Conservation (phyloP, 2,113 vertebrate species). For the Catharus minimus region DNA sequence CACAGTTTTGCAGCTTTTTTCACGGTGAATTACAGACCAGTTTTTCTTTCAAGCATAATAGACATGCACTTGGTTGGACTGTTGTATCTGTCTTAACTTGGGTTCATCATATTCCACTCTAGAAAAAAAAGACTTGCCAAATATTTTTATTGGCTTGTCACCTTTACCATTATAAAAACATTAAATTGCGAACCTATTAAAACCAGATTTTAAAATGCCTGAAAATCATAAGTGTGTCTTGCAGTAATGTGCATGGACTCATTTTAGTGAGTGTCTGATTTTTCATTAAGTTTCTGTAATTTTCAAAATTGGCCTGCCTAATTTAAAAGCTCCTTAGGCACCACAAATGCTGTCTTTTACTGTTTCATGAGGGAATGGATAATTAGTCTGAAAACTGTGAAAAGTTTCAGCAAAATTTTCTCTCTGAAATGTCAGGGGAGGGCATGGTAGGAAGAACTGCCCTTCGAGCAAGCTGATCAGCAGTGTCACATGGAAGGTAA, state of each 20-base stretch:
- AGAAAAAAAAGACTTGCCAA: slow-evolving; percentile 53
- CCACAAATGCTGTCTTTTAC: background rate
- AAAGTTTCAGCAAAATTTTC: background rate
- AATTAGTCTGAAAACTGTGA: background rate
- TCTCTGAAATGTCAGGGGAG: background rate
- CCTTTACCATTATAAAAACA: slow-evolving; percentile 66
- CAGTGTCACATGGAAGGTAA: background rate
- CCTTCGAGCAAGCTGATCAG: background rate
- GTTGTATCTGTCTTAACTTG: slow-evolving; percentile 60
- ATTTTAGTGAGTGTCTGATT: slow-evolving; percentile 4
- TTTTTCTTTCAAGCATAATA: slow-evolving; percentile 64
- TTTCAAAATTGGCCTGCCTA: slow-evolving; percentile 7
- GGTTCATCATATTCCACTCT: slow-evolving; percentile 58
- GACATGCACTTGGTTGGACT: slow-evolving; percentile 25
- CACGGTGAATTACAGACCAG: slow-evolving; percentile 55
- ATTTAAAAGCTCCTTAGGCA: slow-evolving; percentile 10
- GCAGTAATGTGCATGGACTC: background rate
- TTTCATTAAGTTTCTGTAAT: slow-evolving; percentile 1
- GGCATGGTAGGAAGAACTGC: background rate
- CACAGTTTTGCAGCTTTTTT: slow-evolving; percentile 50
- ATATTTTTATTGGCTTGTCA: slow-evolving; percentile 79
- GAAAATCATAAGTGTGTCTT: slow-evolving; percentile 13
- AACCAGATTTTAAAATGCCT: slow-evolving; percentile 66
- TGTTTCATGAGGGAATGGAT: background rate
- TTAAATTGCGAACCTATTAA: slow-evolving; percentile 64